Evolutionary conservation across 1,140 invertebrate species (phyloP), one percentile per base, ranked within the genome.

Genomic region (Cotesia vestalis): DNA sequence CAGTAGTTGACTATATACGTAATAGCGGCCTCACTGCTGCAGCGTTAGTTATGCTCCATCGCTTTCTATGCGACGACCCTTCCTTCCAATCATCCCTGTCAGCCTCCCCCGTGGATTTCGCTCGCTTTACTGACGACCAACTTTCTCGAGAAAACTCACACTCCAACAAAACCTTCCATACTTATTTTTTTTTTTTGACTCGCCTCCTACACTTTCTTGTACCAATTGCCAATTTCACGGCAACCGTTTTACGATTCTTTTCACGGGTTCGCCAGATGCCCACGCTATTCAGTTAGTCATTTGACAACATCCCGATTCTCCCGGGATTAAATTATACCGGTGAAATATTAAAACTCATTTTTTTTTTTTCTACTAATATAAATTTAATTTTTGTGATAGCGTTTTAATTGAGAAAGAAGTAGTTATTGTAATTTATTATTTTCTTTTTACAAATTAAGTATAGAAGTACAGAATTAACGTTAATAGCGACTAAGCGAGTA

Each of bases 1-100:
- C 3, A 27, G 11, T 5, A 27, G 11, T 27, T 8, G 12, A 14
- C 27, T 12, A 9, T n/a, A 5, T 4, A 61, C 34, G 5, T 8
- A 27, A 12, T 8, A 27, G 27, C 27, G 34, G 14, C 17, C 27
- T 3, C 35, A n/a, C 17, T 66, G 35, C 66, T 51, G 66, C 66
- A 67, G 40, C 66, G 53, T 67, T 40, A 67, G 46, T 55, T 51
- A 67, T 67, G 52, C 66, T 67, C 66, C 35, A 40, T 67, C 66
- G 66, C 52, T 40, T 35, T 55, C 66, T 53, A 52, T 55, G 14
- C 20, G 8, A 12, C 40, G 51, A 51, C 66, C 52, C 66, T 55
- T 51, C 52, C 66, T 55, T 53, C 27, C 52, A 53, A 67, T 67
- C 51, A 34, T 46, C 40, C 51, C 66, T 11, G 53, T n/a, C 53